Conservation (phyloP, 1,140 invertebrate genomes). For the Dolichoris vasculosae region DNA sequence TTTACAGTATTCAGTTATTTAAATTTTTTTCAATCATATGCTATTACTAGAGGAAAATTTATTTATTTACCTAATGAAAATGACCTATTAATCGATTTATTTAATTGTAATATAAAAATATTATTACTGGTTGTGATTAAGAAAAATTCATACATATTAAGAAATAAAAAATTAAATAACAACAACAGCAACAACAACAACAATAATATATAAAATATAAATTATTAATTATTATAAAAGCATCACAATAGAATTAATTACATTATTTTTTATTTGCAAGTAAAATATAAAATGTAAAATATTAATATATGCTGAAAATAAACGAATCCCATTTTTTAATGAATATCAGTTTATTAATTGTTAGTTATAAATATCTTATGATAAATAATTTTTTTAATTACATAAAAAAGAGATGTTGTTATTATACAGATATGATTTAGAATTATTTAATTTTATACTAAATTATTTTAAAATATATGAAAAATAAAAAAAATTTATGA, state of each 20-base stretch:
- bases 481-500: background rate
- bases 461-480: too few relatives aligned
- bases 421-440: too few relatives aligned
- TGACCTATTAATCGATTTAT: background rate
- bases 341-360: too few relatives aligned
- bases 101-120: constrained; percentile 17
- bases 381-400: too few relatives aligned
- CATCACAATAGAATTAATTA: background rate
- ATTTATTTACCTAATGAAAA: background rate
- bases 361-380: too few relatives aligned
- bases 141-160: too few relatives aligned
- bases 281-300: background rate
- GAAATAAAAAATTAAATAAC: background rate
- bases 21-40: background rate
- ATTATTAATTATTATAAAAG: constrained; percentile 16
- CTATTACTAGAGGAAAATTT: background rate
- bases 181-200: background rate
- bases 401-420: too few relatives aligned
- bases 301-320: too few relatives aligned
- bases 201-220: background rate
- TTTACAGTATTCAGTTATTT: background rate
- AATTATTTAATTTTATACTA: too few relatives aligned
- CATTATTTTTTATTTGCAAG: background rate
- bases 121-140: background rate
- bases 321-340: too few relatives aligned